Conservation (phyloP, 2,113 vertebrate genomes). For the Nesoenas mayeri region DNA sequence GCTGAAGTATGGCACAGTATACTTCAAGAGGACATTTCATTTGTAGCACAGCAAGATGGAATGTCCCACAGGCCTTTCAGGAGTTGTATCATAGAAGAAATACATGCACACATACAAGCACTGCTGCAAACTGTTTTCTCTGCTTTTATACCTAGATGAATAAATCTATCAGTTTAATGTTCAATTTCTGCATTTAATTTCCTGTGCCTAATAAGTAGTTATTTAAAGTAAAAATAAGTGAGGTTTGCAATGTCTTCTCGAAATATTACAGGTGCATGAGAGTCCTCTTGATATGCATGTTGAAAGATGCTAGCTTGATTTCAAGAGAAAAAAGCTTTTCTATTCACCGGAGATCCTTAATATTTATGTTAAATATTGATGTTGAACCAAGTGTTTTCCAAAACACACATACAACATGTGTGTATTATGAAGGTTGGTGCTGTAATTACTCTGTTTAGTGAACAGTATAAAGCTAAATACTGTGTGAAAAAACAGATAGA, state of each 20-base stretch:
- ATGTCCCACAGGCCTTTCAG: neutral
- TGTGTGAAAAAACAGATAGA: neutral
- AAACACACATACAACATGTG: neutral
- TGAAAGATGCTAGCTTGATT: neutral
- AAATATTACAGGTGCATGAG: neutral
- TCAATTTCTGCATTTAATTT: neutral
- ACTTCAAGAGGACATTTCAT: neutral
- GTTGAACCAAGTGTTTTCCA: neutral
- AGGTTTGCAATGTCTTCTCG: neutral
- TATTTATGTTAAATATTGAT: neutral
- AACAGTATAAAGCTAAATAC: neutral
- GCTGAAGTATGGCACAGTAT: neutral
- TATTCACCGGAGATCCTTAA: neutral
- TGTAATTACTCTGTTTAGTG: constrained; percentile 8
- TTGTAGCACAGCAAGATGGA: neutral
- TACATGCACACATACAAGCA: neutral
- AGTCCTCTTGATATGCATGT: neutral
- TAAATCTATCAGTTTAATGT: neutral
- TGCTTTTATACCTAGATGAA: neutral
- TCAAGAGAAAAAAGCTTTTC: neutral
- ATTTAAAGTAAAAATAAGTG: neutral
- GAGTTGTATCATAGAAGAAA: neutral
- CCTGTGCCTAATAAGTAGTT: neutral
- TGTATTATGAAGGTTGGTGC: neutral
- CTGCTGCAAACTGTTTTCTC: neutral